Conservation (phyloP, 2,888 invertebrate genomes). For the Drosophila nr. perissopoda region DNA sequence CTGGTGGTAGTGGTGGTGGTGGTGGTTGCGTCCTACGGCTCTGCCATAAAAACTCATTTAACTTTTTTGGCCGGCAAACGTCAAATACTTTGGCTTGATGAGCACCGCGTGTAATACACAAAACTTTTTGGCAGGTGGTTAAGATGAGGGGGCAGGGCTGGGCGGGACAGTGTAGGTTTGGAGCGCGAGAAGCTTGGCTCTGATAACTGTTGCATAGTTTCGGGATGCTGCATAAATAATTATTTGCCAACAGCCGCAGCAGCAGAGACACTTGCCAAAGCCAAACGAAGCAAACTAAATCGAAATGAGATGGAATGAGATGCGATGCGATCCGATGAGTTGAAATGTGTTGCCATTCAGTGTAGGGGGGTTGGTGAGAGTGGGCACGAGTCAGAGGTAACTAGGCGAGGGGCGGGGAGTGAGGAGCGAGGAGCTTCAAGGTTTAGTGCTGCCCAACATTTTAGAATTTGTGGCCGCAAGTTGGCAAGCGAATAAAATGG, state of each 20-base stretch:
- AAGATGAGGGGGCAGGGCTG: constrained; percentile 7
- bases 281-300: constrained; percentile 45
- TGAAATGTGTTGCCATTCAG: constrained; percentile 46
- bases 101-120: constrained; percentile 66
- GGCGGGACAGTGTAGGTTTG: not conserved
- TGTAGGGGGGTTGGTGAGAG: not conserved
- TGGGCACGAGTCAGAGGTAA: not conserved
- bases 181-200: constrained; percentile 3
- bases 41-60: constrained; percentile 81
- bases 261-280: constrained; percentile 26
- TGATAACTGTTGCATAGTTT: constrained; percentile 78
- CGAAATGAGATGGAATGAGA: constrained; percentile 49
- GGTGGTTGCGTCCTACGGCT: not conserved
- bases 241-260: constrained; percentile 53
- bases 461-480: constrained; percentile 68
- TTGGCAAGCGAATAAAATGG: constrained; percentile 68
- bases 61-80: constrained; percentile 78
- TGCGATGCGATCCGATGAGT: constrained; percentile 43
- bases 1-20: not conserved
- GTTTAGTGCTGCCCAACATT: constrained; percentile 36
- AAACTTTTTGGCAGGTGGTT: constrained; percentile 66
- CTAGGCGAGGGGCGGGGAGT: not conserved
- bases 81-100: constrained; percentile 63
- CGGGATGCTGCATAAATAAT: constrained; percentile 72
- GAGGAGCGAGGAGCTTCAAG: not conserved